Base-by-base conservation (phyloP, 2,797 vertebrate species). In the Sebastes trivittatus region DNA sequence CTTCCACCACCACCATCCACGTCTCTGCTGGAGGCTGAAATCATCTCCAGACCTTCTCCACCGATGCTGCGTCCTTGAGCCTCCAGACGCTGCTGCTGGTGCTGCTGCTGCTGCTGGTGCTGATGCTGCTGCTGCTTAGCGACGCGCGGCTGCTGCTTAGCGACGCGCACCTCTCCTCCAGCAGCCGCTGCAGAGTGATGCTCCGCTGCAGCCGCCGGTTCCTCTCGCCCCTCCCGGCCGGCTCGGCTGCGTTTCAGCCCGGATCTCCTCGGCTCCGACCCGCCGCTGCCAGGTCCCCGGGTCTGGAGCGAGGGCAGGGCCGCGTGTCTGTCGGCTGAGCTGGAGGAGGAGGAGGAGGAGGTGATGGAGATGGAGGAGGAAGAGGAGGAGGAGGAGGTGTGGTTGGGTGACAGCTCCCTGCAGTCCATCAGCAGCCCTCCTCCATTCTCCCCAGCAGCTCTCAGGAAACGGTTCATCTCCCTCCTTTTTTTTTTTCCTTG, bases 381-480 rank as follows among this genome's bases (percentile, higher is more conserved):
- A 89, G 34, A 36, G 11, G 96, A 94, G 94, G 72, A 93, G 90
- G 90, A 56, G 83, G 87, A 16, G 74, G 86, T 72, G 87, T 82
- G 85, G 81, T 71, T 77, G 67, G 81, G 87, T 86, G 97, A 96
- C 94, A 96, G 95, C 92, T 95, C 96, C 94, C 96, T 96, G 59
- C 97, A 96, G 94, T 97, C 97, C 94, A 97, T 97, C 88, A 96
- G 95, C 90, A 94, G 93, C 73, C 79, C 85, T 81, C 80, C 86
- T 82, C 87, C 95, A 80, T 82, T 86, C 93, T 93, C 96, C 85
- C 89, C 95, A 20, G 83, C 95, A 20, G 83, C 77, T 90, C 77
- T 92, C 87, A 94, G 94, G 93, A 97, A 96, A 91, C 97, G 97
- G 95, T 95, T 97, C 97, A 98, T 98, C 94, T 97, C 97, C 97